These are phyloP conservation scores for Hormiphora californensis DNA, from an alignment of 37 sponge, comb jelly and placozoan genomes.

Conservation along the genomic window DNA sequence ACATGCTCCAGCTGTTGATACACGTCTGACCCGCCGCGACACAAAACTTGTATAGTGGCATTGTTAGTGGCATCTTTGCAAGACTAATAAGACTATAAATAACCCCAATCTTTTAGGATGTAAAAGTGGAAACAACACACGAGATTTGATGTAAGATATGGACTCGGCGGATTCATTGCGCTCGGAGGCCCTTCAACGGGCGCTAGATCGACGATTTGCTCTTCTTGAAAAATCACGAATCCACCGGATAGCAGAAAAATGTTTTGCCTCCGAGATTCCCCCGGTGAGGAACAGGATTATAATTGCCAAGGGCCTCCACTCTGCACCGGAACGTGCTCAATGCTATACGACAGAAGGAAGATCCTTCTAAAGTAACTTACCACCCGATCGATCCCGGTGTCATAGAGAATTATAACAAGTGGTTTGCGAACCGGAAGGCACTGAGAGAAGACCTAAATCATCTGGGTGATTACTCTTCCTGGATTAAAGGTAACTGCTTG, in stretches of 20 bases:
- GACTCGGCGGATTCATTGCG: no score
- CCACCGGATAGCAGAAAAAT: constrained; percentile 50
- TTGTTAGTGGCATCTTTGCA: no score
- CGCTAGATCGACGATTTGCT: constrained; percentile 9
- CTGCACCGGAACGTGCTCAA: background rate
- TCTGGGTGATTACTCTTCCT: constrained; percentile 29
- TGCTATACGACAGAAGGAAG: background rate
- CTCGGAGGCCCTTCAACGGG: background rate
- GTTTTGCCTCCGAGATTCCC: background rate
- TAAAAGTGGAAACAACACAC: no score
- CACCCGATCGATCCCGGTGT: constrained; percentile 45
- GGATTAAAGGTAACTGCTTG: constrained; percentile 49
- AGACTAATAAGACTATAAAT: no score
- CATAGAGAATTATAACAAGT: constrained; percentile 30
- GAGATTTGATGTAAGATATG: no score
- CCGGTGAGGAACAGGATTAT: constrained; percentile 2
- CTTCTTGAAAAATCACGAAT: constrained; percentile 37
- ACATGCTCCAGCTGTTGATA: no score
- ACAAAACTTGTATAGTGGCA: no score
- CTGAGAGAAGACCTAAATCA: constrained; percentile 25
- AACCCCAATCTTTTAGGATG: no score
- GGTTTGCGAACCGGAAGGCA: background rate
- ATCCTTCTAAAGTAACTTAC: background rate
- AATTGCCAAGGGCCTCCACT: constrained; percentile 16
- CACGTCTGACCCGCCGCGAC: no score